Evolutionary conservation across 2,113 vertebrate species (phyloP).

Genomic region (Esox niger): DNA sequence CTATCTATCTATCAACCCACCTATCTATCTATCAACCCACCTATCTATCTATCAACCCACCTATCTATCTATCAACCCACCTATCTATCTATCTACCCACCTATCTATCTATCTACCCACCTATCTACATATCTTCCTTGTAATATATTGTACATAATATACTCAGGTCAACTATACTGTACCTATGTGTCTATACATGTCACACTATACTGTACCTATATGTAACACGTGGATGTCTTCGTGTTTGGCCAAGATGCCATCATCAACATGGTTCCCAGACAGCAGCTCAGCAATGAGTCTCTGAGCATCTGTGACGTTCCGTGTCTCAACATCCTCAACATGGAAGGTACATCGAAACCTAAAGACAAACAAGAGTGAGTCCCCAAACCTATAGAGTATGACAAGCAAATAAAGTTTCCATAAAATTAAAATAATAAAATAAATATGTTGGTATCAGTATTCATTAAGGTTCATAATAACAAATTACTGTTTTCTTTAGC

Average conservation of each 20-base stretch:
- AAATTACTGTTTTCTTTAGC: not conserved
- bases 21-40: too few species aligned
- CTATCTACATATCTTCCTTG: too few species aligned
- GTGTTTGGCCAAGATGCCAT: constrained; percentile 27
- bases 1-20: too few species aligned
- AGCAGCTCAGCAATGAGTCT: constrained; percentile 38
- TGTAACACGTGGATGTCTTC: constrained; percentile 33
- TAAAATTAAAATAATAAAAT: not conserved
- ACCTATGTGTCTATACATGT: not conserved
- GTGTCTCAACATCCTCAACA: constrained; percentile 30
- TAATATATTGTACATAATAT: too few species aligned
- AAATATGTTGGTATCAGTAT: not conserved
- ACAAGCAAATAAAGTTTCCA: not conserved
- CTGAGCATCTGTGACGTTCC: constrained; percentile 14
- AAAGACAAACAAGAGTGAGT: not conserved
- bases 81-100: too few species aligned
- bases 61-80: too few species aligned
- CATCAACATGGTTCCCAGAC: constrained; percentile 34
- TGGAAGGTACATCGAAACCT: constrained; percentile 67
- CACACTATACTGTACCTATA: constrained; percentile 44
- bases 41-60: too few species aligned
- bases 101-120: too few species aligned
- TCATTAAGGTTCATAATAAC: too few species aligned
- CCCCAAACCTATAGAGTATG: not conserved
- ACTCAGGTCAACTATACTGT: not conserved